Conservation (phyloP, 2,888 invertebrate species). For the Rhopalosiphum nymphaeae region DNA sequence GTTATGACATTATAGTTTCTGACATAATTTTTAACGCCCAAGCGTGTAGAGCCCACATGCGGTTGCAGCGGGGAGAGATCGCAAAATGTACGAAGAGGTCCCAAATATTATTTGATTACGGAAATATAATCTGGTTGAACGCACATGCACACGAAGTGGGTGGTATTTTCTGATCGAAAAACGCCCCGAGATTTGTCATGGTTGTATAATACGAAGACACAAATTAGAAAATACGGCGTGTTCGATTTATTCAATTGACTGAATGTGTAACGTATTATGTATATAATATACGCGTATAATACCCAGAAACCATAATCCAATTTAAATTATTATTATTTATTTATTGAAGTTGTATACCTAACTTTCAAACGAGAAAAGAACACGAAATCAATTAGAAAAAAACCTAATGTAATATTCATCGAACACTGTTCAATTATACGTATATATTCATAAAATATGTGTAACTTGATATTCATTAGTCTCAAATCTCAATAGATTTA, state of each 20-base stretch:
- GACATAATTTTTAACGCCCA: slow-evolving; percentile 43
- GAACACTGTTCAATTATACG: neutral
- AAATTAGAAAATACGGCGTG: slow-evolving; percentile 53
- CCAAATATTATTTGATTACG: slow-evolving; percentile 51
- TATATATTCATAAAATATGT: neutral
- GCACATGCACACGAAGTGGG: slow-evolving; percentile 50
- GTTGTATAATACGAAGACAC: slow-evolving; percentile 52
- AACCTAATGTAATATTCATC: neutral
- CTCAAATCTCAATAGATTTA: neutral
- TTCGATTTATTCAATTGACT: slow-evolving; percentile 49
- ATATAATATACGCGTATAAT: neutral
- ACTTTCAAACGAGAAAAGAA: neutral
- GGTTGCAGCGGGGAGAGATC: neutral
- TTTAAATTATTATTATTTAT: slow-evolving; percentile 44
- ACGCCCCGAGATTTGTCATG: slow-evolving; percentile 60
- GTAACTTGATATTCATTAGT: slow-evolving; percentile 9
- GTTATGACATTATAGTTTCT: slow-evolving; percentile 46
- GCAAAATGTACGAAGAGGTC: slow-evolving; percentile 17
- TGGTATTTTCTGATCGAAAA: slow-evolving; percentile 63
- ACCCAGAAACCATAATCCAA: slow-evolving; percentile 31
- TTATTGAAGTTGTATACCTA: neutral
- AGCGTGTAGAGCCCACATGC: neutral
- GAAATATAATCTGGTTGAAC: slow-evolving; percentile 47
- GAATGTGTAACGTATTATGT: slow-evolving; percentile 1
- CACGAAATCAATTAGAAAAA: neutral